Evolutionary conservation across 1,140 invertebrate species (phyloP).

Genomic region (Bombus cullumanus): DNA sequence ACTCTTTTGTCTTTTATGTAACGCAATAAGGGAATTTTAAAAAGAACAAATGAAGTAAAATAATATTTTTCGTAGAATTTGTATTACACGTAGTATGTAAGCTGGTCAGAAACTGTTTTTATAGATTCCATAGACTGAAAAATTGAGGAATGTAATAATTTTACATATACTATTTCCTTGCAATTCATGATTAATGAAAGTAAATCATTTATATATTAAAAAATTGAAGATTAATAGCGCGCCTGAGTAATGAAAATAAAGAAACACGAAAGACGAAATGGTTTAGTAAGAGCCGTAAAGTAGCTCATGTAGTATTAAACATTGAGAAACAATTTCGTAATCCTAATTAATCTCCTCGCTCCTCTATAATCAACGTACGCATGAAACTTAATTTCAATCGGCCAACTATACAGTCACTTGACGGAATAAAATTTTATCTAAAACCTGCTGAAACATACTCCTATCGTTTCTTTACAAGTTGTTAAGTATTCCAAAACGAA

Average conservation of each 20-base stretch:
- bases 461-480: background rate
- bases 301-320: background rate
- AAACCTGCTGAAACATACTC: background rate
- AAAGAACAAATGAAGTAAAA: no score
- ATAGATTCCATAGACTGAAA: background rate
- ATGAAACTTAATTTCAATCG: background rate
- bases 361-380: background rate
- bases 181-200: background rate
- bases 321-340: background rate
- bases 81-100: no score
- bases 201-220: background rate
- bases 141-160: background rate
- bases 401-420: background rate
- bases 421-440: background rate
- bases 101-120: no score
- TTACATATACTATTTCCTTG: background rate
- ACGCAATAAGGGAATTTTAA: no score
- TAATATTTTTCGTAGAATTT: no score
- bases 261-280: background rate
- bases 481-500: background rate
- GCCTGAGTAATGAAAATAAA: background rate
- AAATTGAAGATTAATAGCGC: background rate
- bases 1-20: no score
- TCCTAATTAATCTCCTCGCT: background rate
- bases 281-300: background rate